Conservation (phyloP, 2,888 invertebrate species). For the Apeira syringaria region DNA sequence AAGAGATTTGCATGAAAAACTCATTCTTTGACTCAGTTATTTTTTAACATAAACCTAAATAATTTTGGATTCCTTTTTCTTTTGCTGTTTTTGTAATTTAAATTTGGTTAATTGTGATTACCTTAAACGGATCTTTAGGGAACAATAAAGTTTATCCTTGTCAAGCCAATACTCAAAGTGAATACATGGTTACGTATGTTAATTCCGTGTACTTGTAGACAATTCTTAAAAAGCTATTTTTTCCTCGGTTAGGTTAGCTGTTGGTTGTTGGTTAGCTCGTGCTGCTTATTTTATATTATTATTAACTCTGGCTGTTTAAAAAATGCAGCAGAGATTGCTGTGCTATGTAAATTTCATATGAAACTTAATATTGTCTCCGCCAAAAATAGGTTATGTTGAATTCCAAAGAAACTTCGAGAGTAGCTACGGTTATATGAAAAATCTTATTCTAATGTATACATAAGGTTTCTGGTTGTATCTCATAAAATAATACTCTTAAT, state of each 20-base stretch:
- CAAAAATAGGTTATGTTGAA: slow-evolving; percentile 1
- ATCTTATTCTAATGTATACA: too few relatives aligned
- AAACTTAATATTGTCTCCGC: slow-evolving; percentile 9
- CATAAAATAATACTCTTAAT: too few relatives aligned
- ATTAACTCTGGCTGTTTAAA: too few relatives aligned
- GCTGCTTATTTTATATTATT: too few relatives aligned
- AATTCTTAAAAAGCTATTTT: too few relatives aligned
- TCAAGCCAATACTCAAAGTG: not conserved
- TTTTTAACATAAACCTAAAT: slow-evolving; percentile 35
- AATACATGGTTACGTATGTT: too few relatives aligned
- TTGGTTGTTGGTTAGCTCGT: too few relatives aligned
- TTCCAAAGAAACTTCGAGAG: slow-evolving; percentile 1
- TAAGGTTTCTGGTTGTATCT: too few relatives aligned
- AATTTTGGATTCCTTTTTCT: slow-evolving; percentile 36
- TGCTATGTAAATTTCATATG: slow-evolving; percentile 10
- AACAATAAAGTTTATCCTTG: not conserved
- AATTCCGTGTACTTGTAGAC: too few relatives aligned
- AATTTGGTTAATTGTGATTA: slow-evolving; percentile 35
- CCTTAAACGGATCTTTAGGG: slow-evolving; percentile 7
- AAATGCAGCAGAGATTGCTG: slow-evolving; percentile 10
- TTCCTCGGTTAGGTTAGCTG: too few relatives aligned
- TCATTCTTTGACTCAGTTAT: slow-evolving; percentile 43
- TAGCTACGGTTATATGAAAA: not conserved
- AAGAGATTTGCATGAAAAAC: slow-evolving; percentile 58
- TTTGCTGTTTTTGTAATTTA: slow-evolving; percentile 39